Base-by-base conservation (phyloP, 2,113 vertebrate genomes). In the Ceyx melanurus region DNA sequence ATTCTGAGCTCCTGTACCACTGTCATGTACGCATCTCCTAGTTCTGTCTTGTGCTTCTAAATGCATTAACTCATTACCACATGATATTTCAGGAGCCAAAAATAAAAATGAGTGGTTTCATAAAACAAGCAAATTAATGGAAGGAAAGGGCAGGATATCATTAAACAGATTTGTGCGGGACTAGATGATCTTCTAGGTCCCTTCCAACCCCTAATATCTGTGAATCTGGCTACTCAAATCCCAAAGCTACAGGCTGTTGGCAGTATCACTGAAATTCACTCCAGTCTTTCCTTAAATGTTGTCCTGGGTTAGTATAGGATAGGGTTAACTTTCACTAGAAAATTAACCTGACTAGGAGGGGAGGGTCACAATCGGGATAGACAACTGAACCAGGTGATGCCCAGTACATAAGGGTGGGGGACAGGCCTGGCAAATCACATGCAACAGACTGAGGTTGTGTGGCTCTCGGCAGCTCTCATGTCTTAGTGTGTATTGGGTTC, bases 171-270 rank as follows among this genome's bases (percentile, higher is more conserved):
- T 72, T 88, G 40, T 80, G 81, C 66, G 76, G 20, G 88, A 81
- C 70, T 19, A 37, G 37, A 37, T 37, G 37, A 37, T 37, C 37
- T 37, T 37, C 37, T 37, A 37, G 37, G 37, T 37, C 37, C 37
- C 37, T 37, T 37, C 37, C 37, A 37, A 37, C 37, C 9, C 37
- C 37, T 37, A 37, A 37, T 37, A 37, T 37, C 37, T 37, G 37
- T 37, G 37, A 37, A 37, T 37, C 50, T 78, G 50, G 40, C 31
- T 82, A 50, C 45, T 82, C 66, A 86, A 86, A 89, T 89, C n/a
- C 54, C 81, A 92, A 92, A 94, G 85, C 37, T 82, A 89, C 65
- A 77, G 71, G n/a, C 72, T 82, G 71, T 40, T 78, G 86, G 29
- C n/a, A 82, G 46, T 51, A 57, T 64, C 56, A 79, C 6, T 73